A percentile compares a stretch with the other conserved stretches of the same genome.
phyloP scores from a whole-genome alignment of 2,797 vertebrate genomes.

The Eulemur rubriventer region DNA sequence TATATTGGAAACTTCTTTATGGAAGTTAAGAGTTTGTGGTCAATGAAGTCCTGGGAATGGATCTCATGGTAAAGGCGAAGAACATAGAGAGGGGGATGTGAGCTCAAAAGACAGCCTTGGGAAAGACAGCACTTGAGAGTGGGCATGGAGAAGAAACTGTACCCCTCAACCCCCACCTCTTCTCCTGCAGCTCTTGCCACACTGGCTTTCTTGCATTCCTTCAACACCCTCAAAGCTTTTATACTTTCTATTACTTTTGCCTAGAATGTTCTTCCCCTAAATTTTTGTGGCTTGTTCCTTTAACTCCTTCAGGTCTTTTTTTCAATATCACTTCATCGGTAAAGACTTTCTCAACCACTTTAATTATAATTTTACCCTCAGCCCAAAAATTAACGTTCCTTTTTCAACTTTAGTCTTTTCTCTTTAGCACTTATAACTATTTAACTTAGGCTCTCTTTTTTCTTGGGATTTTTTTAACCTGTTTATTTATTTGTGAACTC shows the following conservation, averaged over 20 bases:
- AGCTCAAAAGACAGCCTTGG: background rate
- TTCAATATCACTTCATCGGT: background rate
- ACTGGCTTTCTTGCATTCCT: background rate
- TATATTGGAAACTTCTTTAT: background rate
- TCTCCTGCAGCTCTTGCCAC: background rate
- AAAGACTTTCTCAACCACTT: background rate
- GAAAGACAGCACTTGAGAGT: background rate
- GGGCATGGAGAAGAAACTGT: background rate
- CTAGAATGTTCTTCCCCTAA: background rate
- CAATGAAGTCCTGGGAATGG: background rate
- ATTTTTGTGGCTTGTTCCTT: background rate
- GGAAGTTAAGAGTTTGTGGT: background rate
- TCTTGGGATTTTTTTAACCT: background rate
- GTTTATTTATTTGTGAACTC: background rate
- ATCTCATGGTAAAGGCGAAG: background rate
- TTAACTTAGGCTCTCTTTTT: background rate
- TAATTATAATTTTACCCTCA: background rate
- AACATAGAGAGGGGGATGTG: background rate
- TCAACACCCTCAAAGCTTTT: background rate
- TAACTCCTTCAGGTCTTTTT: background rate
- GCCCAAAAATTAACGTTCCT: background rate
- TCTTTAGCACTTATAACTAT: background rate
- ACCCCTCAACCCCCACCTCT: background rate
- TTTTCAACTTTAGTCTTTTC: background rate
- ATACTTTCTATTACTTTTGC: background rate